Evolutionary conservation across 2,113 vertebrate genomes (phyloP).

Genomic region (Pyxicephalus adspersus): DNA sequence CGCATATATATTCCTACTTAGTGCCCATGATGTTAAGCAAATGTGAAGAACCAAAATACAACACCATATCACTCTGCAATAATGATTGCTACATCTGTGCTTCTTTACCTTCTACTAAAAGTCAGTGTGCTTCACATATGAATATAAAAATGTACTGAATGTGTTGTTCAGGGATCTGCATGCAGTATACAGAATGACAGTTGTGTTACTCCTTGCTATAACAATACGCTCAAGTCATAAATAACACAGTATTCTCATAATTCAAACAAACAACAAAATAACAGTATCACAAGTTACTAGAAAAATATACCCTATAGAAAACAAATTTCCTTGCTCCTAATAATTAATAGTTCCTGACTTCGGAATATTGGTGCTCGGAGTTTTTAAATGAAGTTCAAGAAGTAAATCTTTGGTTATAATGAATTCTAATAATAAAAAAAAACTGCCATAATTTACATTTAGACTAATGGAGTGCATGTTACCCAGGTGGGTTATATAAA

Average conservation of each 20-base stretch:
- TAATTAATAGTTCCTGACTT: neutral
- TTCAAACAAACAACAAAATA: neutral
- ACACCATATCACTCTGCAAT: slow-evolving; percentile 47
- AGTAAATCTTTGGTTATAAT: no score
- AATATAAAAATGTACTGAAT: slow-evolving; percentile 32
- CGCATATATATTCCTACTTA: slow-evolving; percentile 29
- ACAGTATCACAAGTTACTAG: neutral
- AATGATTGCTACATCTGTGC: slow-evolving; percentile 36
- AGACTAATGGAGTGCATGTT: neutral
- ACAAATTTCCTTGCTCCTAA: neutral
- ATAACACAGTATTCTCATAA: slow-evolving; percentile 26
- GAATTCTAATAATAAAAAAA: neutral
- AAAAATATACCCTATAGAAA: neutral
- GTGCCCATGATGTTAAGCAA: slow-evolving; percentile 34
- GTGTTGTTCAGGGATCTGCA: slow-evolving; percentile 33
- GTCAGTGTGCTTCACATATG: slow-evolving; percentile 7
- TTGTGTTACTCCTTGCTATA: slow-evolving; percentile 17
- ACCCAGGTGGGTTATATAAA: neutral
- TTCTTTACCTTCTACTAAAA: slow-evolving; percentile 16
- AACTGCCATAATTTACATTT: neutral
- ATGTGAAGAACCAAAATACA: slow-evolving; percentile 41
- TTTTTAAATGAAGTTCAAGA: neutral
- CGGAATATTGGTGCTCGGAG: neutral
- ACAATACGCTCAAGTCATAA: slow-evolving; percentile 6
- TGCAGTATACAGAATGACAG: slow-evolving; percentile 39